Evolutionary conservation across 2,888 invertebrate species (phyloP).

Genomic region (Gisinianus flammeolus): DNA sequence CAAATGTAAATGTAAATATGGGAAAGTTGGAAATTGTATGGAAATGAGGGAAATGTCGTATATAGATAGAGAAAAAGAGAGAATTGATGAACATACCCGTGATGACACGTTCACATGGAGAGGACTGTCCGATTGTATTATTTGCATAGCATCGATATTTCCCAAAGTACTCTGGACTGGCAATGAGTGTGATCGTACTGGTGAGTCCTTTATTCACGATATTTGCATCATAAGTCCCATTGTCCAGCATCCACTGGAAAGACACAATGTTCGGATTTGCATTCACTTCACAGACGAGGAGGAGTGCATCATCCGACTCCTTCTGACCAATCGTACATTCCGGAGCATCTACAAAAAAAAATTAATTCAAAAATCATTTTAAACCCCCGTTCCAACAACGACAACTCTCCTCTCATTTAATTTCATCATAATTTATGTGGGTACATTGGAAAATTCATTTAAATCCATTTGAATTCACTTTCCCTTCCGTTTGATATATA

Average conservation of each 20-base stretch:
- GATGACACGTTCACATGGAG: constrained; percentile 66
- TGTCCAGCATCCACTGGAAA: constrained; percentile 84
- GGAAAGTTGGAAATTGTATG: not conserved
- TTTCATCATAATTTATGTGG: no score
- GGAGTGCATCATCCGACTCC: constrained; percentile 75
- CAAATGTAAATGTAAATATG: not conserved
- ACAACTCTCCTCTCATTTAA: not conserved
- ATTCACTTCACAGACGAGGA: constrained; percentile 78
- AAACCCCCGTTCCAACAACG: not conserved
- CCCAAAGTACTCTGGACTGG: constrained; percentile 70
- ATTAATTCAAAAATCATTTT: constrained; percentile 41
- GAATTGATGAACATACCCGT: constrained; percentile 66
- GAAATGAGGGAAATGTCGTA: not conserved
- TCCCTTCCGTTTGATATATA: no score
- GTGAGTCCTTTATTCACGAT: constrained; percentile 66
- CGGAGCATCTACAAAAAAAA: constrained; percentile 73
- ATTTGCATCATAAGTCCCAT: constrained; percentile 78
- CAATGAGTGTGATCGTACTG: constrained; percentile 71
- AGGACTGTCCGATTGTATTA: constrained; percentile 76
- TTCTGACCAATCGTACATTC: constrained; percentile 79
- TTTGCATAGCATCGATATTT: constrained; percentile 85
- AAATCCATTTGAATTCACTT: no score
- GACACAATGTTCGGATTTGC: constrained; percentile 80
- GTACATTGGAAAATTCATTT: no score
- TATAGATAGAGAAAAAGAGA: no score